Evolutionary conservation across 2,797 vertebrate genomes (phyloP).

Genomic region (Diplodus sargus): DNA sequence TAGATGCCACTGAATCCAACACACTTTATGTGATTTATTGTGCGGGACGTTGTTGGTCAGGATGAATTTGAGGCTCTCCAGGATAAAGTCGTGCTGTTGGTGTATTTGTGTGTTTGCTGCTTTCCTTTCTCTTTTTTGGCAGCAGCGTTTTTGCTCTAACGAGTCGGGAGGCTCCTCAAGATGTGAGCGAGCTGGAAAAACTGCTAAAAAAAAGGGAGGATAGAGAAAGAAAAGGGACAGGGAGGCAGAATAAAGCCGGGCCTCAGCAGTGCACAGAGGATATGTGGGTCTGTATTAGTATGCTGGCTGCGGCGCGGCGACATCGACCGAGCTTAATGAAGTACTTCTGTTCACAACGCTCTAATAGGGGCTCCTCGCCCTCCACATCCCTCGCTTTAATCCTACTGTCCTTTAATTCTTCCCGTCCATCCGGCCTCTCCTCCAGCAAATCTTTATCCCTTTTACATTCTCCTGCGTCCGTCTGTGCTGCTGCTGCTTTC

Average conservation of each 20-base stretch:
- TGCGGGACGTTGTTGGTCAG: neutral
- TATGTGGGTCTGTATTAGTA: conserved; percentile 49
- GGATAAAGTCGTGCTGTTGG: neutral
- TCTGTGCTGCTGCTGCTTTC: conserved; percentile 32
- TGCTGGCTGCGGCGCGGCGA: conserved; percentile 29
- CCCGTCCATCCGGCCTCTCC: conserved; percentile 28
- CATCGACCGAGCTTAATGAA: conserved; percentile 65
- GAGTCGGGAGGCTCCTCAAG: neutral
- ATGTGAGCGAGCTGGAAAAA: neutral
- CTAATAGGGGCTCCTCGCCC: conserved; percentile 49
- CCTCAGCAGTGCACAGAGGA: conserved; percentile 7
- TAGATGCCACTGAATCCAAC: no score
- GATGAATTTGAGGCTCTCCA: neutral
- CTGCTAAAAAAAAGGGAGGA: neutral
- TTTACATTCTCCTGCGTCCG: conserved; percentile 23
- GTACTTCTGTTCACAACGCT: conserved; percentile 62
- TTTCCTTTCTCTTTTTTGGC: neutral
- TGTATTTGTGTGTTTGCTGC: conserved; percentile 4
- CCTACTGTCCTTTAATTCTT: conserved; percentile 45
- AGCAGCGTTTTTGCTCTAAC: neutral
- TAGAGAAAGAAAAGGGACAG: neutral
- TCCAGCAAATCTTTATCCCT: conserved; percentile 27
- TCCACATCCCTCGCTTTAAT: conserved; percentile 50
- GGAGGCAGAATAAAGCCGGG: neutral
- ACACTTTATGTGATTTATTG: neutral